These are phyloP conservation scores for Ptilonorhynchus violaceus DNA, from an alignment of 2,113 vertebrate genomes.

Conservation along the genomic window DNA sequence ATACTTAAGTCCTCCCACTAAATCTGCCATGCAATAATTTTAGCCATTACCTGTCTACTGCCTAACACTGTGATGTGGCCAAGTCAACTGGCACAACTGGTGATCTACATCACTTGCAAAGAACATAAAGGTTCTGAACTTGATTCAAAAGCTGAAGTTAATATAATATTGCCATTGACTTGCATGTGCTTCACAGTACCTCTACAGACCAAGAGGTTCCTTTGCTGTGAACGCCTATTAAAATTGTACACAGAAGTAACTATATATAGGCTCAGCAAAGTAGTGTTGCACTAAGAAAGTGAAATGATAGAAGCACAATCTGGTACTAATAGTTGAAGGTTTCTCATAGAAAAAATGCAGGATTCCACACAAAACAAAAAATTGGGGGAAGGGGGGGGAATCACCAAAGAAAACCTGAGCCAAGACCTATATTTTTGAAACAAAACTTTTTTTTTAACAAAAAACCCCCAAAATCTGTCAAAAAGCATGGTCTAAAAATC, in stretches of 20 bases:
- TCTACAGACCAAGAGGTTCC: not conserved
- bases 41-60: not conserved
- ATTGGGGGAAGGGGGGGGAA: accelerated
- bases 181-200: not conserved
- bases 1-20: not conserved
- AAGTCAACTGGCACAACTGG: not conserved
- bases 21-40: not conserved
- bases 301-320: not conserved
- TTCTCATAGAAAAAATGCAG: not conserved
- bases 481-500: not conserved
- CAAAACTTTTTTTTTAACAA: not conserved
- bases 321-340: not conserved
- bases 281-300: not conserved
- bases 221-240: not conserved
- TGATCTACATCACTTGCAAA: not conserved
- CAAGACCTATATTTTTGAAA: not conserved
- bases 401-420: not conserved
- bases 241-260: not conserved
- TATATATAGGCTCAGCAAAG: not conserved
- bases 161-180: not conserved
- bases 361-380: not conserved
- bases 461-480: not conserved
- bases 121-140: not conserved
- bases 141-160: not conserved
- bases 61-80: not conserved